phyloP scores from a whole-genome alignment of 2,113 vertebrate genomes.

The Catharus fuscescens region DNA sequence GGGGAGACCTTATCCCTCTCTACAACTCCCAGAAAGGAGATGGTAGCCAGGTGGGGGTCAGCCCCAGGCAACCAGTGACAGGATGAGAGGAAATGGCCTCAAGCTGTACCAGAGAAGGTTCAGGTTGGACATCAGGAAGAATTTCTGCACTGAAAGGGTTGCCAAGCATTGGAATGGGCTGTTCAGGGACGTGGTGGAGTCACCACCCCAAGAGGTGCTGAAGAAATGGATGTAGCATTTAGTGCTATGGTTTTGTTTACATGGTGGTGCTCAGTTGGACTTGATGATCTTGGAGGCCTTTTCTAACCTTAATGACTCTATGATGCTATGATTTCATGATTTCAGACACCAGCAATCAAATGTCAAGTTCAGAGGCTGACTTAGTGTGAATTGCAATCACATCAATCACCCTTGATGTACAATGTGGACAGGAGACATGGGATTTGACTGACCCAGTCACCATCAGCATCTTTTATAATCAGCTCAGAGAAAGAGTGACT shows the following conservation, averaged over 20 bases:
- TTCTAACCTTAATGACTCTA: background rate
- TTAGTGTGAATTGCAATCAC: background rate
- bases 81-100: too few relatives aligned
- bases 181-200: rapidly evolving
- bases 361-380: background rate
- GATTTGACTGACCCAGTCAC: background rate
- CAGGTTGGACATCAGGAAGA: background rate
- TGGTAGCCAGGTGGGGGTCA: rapidly evolving
- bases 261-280: too few relatives aligned
- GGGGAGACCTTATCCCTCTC: background rate
- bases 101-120: too few relatives aligned
- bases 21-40: background rate
- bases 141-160: background rate
- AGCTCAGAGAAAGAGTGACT: background rate
- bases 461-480: background rate
- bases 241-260: background rate
- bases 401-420: background rate
- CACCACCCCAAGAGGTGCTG: background rate
- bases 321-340: background rate
- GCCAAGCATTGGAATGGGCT: background rate
- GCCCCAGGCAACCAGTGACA: background rate
- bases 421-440: background rate
- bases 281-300: background rate
- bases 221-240: background rate
- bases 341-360: background rate